Conservation (phyloP, 2,888 invertebrate genomes). For the Agriopis leucophaearia region DNA sequence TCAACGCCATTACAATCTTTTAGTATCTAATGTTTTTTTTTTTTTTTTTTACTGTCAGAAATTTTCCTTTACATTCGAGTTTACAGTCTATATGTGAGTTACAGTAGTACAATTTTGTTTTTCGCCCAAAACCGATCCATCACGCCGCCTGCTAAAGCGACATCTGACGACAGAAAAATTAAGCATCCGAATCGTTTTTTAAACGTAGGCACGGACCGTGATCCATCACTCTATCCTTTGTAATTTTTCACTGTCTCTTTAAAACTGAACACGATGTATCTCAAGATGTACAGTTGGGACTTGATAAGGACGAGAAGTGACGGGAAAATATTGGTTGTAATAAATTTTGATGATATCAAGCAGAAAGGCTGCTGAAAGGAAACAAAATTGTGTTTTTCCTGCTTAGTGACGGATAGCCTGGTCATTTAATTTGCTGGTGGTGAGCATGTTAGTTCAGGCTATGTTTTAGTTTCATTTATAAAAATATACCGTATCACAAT, state of each 20-base stretch:
- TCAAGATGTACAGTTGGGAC: slow-evolving; percentile 31
- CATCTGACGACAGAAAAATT: slow-evolving; percentile 79
- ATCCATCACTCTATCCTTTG: slow-evolving; percentile 75
- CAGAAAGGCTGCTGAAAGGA: slow-evolving; percentile 13
- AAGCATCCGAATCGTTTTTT: slow-evolving; percentile 79
- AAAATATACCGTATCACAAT: no score
- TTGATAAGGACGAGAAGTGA: slow-evolving; percentile 25
- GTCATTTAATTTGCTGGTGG: background rate
- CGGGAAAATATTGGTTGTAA: slow-evolving; percentile 25
- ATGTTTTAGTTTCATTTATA: background rate
- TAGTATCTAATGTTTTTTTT: no score
- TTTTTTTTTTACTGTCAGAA: no score
- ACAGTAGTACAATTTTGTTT: slow-evolving; percentile 24
- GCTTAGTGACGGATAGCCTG: background rate
- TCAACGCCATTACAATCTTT: no score
- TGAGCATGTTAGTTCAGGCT: background rate
- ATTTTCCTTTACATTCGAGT: background rate
- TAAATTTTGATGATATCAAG: slow-evolving; percentile 24
- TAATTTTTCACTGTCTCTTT: slow-evolving; percentile 77
- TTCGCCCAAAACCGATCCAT: slow-evolving; percentile 64
- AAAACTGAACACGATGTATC: slow-evolving; percentile 43
- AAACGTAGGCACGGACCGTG: slow-evolving; percentile 64
- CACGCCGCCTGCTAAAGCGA: slow-evolving; percentile 60
- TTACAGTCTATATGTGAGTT: slow-evolving; percentile 16
- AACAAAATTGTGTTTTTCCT: slow-evolving; percentile 16